A percentile compares a stretch with the other conserved stretches of the same genome.
Evolutionary conservation across 2,113 vertebrate species (phyloP).

Genomic region (Atherinomorus stipes): DNA sequence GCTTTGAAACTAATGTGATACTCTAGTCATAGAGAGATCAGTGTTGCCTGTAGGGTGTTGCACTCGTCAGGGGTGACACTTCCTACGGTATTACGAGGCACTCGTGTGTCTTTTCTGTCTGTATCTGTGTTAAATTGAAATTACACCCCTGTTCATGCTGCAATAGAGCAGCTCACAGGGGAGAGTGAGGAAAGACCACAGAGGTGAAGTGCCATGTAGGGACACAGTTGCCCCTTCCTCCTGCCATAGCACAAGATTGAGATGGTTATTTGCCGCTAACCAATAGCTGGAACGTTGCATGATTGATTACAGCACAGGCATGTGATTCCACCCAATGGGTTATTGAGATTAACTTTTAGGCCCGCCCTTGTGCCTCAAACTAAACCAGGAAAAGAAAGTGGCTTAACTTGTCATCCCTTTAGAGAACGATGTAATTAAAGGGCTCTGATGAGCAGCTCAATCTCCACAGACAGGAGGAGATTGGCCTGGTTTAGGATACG

Average conservation of each 20-base stretch:
- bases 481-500: conserved; percentile 66
- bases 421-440: conserved; percentile 79
- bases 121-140: conserved; percentile 67
- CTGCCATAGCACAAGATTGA: neutral
- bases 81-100: conserved; percentile 21
- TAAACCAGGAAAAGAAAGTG: conserved; percentile 62
- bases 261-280: conserved; percentile 37
- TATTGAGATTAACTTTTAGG: conserved; percentile 66
- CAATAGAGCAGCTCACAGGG: conserved; percentile 56
- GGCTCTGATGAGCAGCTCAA: conserved; percentile 77
- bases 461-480: conserved; percentile 68
- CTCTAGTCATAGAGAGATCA: conserved; percentile 9
- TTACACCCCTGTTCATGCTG: conserved; percentile 66
- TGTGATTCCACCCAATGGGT: conserved; percentile 66
- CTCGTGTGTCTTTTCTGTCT: conserved; percentile 42
- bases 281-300: conserved; percentile 35
- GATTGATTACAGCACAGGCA: conserved; percentile 65
- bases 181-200: conserved; percentile 29
- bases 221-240: conserved; percentile 24
- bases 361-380: conserved; percentile 47
- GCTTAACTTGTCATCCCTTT: conserved; percentile 79
- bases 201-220: conserved; percentile 14
- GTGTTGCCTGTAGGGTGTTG: conserved; percentile 8
- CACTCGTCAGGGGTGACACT: conserved; percentile 3
- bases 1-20: neutral